Conservation (phyloP, 1,140 invertebrate genomes). For the Plodia interpunctella region DNA sequence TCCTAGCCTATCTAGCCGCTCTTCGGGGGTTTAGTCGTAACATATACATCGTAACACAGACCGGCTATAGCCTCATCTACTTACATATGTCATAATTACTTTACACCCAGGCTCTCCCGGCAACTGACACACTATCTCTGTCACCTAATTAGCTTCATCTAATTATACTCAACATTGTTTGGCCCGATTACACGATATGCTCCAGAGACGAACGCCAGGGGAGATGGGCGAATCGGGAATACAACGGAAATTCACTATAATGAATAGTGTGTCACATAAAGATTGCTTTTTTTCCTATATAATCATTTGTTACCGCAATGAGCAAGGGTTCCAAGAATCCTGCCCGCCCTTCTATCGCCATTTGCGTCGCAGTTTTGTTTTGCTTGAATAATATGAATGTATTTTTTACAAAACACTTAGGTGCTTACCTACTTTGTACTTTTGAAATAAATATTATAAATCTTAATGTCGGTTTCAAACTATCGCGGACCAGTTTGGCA, state of each 20-base stretch:
- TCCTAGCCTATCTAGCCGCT: too few relatives aligned
- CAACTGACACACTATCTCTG: slow-evolving; percentile 10
- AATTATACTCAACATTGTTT: slow-evolving; percentile 11
- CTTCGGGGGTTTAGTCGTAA: too few relatives aligned
- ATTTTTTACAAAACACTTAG: too few relatives aligned
- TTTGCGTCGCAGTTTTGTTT: too few relatives aligned
- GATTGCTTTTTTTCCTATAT: too few relatives aligned
- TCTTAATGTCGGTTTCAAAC: too few relatives aligned
- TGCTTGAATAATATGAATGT: too few relatives aligned
- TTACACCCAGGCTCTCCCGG: slow-evolving; percentile 1
- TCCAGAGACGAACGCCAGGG: neutral
- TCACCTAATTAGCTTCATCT: slow-evolving; percentile 13
- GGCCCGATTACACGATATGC: slow-evolving; percentile 1
- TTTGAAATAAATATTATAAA: too few relatives aligned
- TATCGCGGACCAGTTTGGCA: too few relatives aligned
- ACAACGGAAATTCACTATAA: neutral
- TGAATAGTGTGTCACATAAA: neutral
- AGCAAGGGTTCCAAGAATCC: too few relatives aligned
- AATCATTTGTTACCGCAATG: neutral
- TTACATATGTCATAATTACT: neutral
- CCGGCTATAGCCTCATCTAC: neutral
- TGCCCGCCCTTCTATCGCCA: too few relatives aligned
- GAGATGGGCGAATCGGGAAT: neutral
- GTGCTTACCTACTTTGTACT: too few relatives aligned
- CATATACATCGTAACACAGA: neutral